These are phyloP conservation scores for Melanotaenia nigrans DNA, from an alignment of 2,797 vertebrate genomes.

Conservation along the genomic window DNA sequence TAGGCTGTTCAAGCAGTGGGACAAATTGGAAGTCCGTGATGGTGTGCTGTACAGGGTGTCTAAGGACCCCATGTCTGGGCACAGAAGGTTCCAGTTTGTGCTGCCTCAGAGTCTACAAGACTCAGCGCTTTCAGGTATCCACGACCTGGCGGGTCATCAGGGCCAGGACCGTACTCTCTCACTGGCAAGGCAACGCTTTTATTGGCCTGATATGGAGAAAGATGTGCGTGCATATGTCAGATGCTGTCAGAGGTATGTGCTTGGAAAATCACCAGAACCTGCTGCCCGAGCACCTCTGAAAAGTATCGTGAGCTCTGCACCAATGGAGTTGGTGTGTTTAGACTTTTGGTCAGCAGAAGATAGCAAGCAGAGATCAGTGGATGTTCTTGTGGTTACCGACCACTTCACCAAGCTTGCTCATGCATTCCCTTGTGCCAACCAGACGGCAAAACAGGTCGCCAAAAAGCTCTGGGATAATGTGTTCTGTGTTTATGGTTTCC, in stretches of 20 bases:
- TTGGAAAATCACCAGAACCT: too few relatives aligned
- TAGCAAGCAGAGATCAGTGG: too few relatives aligned
- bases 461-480: not conserved
- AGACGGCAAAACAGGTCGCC: too few relatives aligned
- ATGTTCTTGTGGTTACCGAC: not conserved
- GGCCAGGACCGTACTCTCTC: too few relatives aligned
- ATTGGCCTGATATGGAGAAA: not conserved
- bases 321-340: not conserved
- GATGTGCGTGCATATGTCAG: not conserved
- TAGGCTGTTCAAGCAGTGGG: not conserved
- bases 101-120: too few relatives aligned
- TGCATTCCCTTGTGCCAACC: not conserved
- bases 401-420: not conserved
- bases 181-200: not conserved
- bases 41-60: too few relatives aligned
- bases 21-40: not conserved
- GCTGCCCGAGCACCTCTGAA: too few relatives aligned
- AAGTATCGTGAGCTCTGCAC: not conserved
- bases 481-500: not conserved
- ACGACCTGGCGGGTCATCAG: too few relatives aligned
- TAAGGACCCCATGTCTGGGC: too few relatives aligned
- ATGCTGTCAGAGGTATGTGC: not conserved
- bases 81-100: too few relatives aligned
- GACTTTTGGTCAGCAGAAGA: slow-evolving; percentile 9
- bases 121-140: too few relatives aligned